These are phyloP conservation scores for Heteractis magnifica DNA, from an alignment of 92 coral and sea anemone genomes.

Conservation along the genomic window DNA sequence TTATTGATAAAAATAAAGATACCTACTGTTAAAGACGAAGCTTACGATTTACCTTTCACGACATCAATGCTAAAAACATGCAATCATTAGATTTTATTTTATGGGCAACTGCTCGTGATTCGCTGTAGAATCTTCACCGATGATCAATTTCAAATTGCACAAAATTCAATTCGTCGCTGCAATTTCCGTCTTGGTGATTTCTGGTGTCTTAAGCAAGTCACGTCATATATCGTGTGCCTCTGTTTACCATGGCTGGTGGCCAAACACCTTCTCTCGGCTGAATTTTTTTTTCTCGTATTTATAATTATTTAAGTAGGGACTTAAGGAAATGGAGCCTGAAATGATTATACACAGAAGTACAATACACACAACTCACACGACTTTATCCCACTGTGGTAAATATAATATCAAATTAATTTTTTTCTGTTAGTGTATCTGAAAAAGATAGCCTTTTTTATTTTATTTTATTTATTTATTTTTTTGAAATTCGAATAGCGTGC, in stretches of 20 bases:
- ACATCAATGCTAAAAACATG: not conserved
- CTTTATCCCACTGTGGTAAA: not conserved
- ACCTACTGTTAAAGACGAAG: constrained; percentile 2
- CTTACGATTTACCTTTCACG: not conserved
- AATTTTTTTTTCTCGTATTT: not conserved
- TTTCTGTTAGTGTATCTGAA: not conserved
- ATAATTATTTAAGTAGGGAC: not conserved
- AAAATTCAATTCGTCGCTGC: not conserved
- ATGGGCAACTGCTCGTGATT: not conserved
- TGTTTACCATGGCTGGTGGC: constrained; percentile 17
- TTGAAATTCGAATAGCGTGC: not conserved
- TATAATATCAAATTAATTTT: not conserved
- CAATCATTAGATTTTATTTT: not conserved
- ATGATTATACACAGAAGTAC: not conserved
- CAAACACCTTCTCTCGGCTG: not conserved
- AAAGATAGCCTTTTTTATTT: not conserved
- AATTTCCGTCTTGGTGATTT: constrained; percentile 17
- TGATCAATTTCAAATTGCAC: not conserved
- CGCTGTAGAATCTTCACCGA: not conserved
- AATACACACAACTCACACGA: not conserved
- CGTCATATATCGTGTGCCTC: constrained; percentile 17
- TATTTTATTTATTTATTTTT: not conserved
- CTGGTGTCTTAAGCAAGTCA: constrained; percentile 19
- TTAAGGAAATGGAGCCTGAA: not conserved
- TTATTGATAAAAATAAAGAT: not conserved